Base-by-base conservation (phyloP, 2,113 vertebrate genomes). In the Tachuris rubrigastra region DNA sequence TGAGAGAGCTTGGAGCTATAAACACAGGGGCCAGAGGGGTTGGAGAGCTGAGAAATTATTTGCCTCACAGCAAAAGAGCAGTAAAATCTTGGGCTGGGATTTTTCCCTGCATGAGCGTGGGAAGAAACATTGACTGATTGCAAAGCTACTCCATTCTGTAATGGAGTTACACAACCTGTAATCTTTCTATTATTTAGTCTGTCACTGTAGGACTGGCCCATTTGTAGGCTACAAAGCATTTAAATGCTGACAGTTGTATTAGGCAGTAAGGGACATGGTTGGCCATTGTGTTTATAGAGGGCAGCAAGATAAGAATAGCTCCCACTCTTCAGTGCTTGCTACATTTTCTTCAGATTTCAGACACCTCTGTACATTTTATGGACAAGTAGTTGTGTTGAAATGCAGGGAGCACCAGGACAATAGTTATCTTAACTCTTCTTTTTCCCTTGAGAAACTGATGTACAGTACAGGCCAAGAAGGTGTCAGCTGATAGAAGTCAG, bases 401-500 rank as follows among this genome's bases (percentile, higher is more conserved):
- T 81, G 44, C 16, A 0, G 22, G 52, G 39, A 49, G 10, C 85
- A 85, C 27, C 25, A 41, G 69, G 65, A 77, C 73, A 87, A 2
- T 44, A 56, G 80, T 92, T 95, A 91, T 92, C 93, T 93, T 33
- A 37, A 41, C 53, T 90, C 62, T 95, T 90, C 60, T 77, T 89
- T 96, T 94, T 96, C 74, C 84, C 84, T 81, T 91, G 91, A 91
- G 94, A 96, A 95, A 82, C 66, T 67, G 74, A 25, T 75, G 73
- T 67, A 28, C 44, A 56, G 12, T 83, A 50, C 27, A 72, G 44
- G 73, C 87, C 66, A 72, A 84, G 86, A 82, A 49, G 52, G 91
- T 96, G 94, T 85, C 60, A 67, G 62, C 73, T 95, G 96, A 97
- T 87, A 92, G 94, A 85, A 95, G 77, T 62, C 91, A 95, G 94